Percentiles rank a stretch among this genome's conserved stretches.
Conservation (phyloP, 2,888 invertebrate genomes). For the Drosophila gaucha region DNA sequence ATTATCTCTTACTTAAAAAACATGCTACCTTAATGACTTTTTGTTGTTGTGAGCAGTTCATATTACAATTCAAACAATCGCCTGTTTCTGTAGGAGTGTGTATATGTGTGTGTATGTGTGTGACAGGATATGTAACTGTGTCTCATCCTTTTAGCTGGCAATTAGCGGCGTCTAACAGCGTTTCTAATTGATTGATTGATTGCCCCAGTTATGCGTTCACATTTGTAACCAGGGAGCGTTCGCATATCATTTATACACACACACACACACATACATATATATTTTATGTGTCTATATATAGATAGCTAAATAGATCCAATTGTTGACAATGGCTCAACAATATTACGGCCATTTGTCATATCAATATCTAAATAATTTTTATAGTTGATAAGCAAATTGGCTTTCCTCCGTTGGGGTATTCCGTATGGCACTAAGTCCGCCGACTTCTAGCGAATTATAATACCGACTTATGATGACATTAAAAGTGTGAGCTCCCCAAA, state of each 20-base stretch:
- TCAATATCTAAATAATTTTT: constrained; percentile 49
- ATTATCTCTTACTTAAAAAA: constrained; percentile 33
- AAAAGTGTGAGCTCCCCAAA: not conserved
- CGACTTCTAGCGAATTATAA: constrained; percentile 19
- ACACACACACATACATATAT: not conserved
- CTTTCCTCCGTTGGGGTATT: constrained; percentile 9
- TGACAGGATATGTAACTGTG: constrained; percentile 18
- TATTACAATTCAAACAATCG: constrained; percentile 54
- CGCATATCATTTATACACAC: not conserved
- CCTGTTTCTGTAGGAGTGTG: not conserved
- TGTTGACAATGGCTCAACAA: constrained; percentile 46
- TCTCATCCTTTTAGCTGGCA: constrained; percentile 47
- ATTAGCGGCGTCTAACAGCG: constrained; percentile 44
- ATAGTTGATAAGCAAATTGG: constrained; percentile 61
- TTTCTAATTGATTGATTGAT: constrained; percentile 62
- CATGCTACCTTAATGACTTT: constrained; percentile 40
- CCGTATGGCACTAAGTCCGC: constrained; percentile 13
- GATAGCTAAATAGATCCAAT: constrained; percentile 15
- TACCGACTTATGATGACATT: not conserved
- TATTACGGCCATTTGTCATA: constrained; percentile 43
- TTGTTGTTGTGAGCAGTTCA: constrained; percentile 25
- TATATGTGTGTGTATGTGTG: not conserved
- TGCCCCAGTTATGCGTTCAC: constrained; percentile 14
- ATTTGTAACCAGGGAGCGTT: constrained; percentile 19
- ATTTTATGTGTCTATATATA: not conserved